These are phyloP conservation scores for Agrochola circellaris DNA, from an alignment of 2,888 invertebrate genomes.

Conservation along the genomic window DNA sequence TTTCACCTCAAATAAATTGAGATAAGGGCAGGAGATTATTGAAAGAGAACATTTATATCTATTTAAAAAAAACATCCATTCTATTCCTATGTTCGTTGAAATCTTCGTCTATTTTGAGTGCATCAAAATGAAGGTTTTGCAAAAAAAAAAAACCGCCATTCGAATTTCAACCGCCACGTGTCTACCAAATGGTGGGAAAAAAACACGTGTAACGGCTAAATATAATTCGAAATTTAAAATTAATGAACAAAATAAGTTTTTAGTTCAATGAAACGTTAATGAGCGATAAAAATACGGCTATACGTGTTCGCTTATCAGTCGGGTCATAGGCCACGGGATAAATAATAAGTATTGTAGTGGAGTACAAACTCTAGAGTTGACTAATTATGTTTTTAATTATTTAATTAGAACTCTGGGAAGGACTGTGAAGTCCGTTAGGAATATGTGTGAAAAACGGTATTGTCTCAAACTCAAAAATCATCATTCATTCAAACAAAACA, in stretches of 20 bases:
- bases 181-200: background rate
- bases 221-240: constrained; percentile 1
- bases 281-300: constrained; percentile 55
- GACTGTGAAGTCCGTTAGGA: background rate
- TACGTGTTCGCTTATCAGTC: constrained; percentile 38
- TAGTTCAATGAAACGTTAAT: constrained; percentile 51
- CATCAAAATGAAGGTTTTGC: no score
- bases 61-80: background rate
- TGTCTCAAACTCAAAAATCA: no score
- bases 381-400: constrained; percentile 40
- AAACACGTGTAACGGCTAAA: constrained; percentile 26
- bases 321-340: constrained; percentile 40
- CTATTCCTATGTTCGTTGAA: background rate
- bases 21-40: no score
- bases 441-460: background rate
- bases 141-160: constrained; percentile 11
- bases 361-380: constrained; percentile 29
- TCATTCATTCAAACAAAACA: no score
- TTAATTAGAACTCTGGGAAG: background rate
- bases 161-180: constrained; percentile 24
- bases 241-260: constrained; percentile 41
- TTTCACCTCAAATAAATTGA: no score
- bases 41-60: background rate
- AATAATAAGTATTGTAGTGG: constrained; percentile 37
- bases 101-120: no score